A percentile compares a stretch with the other conserved stretches of the same genome.
Conservation (phyloP, 92 coral and sea anemone species). For the Siderastrea siderea region DNA sequence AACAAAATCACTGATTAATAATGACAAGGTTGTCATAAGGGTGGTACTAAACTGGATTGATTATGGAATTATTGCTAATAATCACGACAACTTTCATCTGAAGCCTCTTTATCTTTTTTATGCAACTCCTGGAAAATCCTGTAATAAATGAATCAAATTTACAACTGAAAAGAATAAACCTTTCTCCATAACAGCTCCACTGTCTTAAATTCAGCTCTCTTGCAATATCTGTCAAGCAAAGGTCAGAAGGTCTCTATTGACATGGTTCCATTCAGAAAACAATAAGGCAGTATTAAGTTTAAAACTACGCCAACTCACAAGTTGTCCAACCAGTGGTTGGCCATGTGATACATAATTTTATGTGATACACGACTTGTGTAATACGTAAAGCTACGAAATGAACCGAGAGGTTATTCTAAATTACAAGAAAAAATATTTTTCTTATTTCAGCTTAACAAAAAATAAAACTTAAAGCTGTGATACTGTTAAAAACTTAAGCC, state of each 20-base stretch:
- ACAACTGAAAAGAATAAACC: background rate
- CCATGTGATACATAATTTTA: too few species aligned
- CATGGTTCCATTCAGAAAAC: background rate
- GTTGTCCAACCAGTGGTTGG: too few species aligned
- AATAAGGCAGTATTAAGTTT: too few species aligned
- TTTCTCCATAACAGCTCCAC: background rate
- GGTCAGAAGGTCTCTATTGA: background rate
- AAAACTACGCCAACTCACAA: too few species aligned
- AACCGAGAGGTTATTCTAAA: background rate
- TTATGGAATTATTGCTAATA: background rate
- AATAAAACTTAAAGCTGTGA: background rate
- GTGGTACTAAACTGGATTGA: background rate
- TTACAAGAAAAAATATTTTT: too few species aligned
- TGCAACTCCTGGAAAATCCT: background rate
- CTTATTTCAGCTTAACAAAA: background rate
- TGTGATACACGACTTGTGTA: background rate
- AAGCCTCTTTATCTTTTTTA: background rate
- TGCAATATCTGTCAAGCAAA: background rate
- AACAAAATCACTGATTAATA: too few species aligned
- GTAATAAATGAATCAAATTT: too few species aligned
- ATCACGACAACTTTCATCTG: background rate
- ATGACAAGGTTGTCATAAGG: background rate
- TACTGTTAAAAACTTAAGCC: too few species aligned
- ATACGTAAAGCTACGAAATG: background rate
- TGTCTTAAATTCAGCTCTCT: background rate